Evolutionary conservation across 1,140 invertebrate species (phyloP).

Genomic region (Frieseomelitta varia): DNA sequence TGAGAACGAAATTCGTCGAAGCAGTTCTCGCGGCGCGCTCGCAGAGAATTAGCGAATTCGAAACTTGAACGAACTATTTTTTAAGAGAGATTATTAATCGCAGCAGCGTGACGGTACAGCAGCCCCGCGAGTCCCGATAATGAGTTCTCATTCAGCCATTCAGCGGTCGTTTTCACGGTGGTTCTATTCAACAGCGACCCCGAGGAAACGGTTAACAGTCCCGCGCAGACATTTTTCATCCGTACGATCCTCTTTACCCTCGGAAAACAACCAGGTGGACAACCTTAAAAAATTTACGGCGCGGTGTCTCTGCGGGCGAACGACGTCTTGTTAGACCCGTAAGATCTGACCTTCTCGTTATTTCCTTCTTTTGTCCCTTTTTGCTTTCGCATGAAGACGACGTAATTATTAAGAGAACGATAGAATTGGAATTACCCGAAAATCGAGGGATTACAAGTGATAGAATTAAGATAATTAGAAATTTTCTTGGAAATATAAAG

Average conservation of each 20-base stretch:
- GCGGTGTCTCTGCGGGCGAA: slow-evolving; percentile 26
- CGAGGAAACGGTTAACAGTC: slow-evolving; percentile 67
- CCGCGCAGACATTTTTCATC: slow-evolving; percentile 33
- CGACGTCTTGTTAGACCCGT: slow-evolving; percentile 32
- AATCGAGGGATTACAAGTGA: neutral
- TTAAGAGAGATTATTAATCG: slow-evolving; percentile 21
- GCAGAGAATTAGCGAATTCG: neutral
- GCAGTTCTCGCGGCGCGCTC: neutral
- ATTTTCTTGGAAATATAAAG: no score
- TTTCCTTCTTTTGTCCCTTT: neutral
- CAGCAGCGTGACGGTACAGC: slow-evolving; percentile 34
- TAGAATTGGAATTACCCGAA: neutral
- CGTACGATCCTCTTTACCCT: neutral
- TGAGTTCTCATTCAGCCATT: slow-evolving; percentile 74
- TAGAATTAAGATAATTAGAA: neutral
- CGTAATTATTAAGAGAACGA: neutral
- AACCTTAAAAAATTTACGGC: slow-evolving; percentile 56
- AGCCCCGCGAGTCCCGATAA: slow-evolving; percentile 66
- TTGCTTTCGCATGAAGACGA: neutral
- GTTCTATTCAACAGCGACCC: slow-evolving; percentile 64
- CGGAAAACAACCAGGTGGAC: slow-evolving; percentile 57
- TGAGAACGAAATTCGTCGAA: neutral
- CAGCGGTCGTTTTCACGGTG: slow-evolving; percentile 57
- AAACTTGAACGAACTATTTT: neutral
- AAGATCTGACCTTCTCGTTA: slow-evolving; percentile 4